phyloP scores from a whole-genome alignment of 2,797 vertebrate species.

The Takifugu rubripes region DNA sequence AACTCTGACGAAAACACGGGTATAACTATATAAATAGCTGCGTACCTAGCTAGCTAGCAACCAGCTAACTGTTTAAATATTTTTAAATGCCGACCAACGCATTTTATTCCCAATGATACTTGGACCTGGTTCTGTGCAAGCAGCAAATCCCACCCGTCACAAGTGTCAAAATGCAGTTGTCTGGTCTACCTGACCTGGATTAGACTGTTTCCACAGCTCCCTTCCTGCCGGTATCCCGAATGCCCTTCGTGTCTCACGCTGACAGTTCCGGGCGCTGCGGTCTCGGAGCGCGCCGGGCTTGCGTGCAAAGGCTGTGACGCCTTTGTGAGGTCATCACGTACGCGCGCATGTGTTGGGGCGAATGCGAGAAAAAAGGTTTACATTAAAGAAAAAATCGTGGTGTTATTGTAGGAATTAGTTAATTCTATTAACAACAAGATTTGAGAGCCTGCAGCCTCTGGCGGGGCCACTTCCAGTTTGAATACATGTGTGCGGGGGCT shows the following conservation, averaged over 20 bases:
- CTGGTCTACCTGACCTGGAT: slow-evolving; percentile 31
- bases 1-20: too few species aligned
- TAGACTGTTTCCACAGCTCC: slow-evolving; percentile 22
- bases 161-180: not conserved
- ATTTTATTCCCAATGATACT: not conserved
- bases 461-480: too few species aligned
- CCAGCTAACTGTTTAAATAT: slow-evolving; percentile 47
- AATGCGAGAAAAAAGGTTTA: too few species aligned
- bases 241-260: slow-evolving; percentile 66
- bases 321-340: not conserved
- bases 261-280: slow-evolving; percentile 40
- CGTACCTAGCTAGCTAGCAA: slow-evolving; percentile 19
- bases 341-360: too few species aligned
- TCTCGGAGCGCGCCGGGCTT: slow-evolving; percentile 16
- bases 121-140: fast-evolving
- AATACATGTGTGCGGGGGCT: too few species aligned
- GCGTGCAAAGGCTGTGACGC: not conserved
- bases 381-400: too few species aligned
- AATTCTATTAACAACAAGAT: too few species aligned
- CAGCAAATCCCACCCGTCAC: not conserved
- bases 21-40: not conserved
- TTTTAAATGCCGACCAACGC: slow-evolving; percentile 6
- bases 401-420: too few species aligned
- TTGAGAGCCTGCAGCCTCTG: too few species aligned
- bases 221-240: slow-evolving; percentile 33